Evolutionary conservation across 2,888 invertebrate species (phyloP).

Genomic region (Urechis unicinctus): DNA sequence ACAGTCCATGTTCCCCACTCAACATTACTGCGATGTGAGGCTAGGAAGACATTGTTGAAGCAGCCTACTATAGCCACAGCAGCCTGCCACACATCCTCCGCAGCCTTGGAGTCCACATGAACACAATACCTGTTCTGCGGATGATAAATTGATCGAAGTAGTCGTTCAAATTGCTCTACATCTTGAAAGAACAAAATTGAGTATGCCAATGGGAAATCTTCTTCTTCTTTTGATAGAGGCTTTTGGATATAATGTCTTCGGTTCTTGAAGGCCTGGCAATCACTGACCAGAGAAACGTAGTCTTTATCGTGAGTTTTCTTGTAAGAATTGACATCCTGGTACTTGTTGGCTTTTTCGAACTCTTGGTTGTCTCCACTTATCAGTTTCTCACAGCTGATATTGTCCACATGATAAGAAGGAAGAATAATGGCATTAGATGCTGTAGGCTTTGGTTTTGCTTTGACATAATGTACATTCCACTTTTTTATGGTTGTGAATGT

Average conservation of each 20-base stretch:
- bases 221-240: slow-evolving; percentile 12
- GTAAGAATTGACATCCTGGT: background rate
- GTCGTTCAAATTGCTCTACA: slow-evolving; percentile 13
- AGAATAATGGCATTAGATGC: too few species aligned
- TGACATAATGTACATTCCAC: too few species aligned
- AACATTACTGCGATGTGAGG: slow-evolving; percentile 1
- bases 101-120: slow-evolving; percentile 15
- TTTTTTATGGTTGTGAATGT: too few species aligned
- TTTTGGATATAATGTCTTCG: slow-evolving; percentile 2
- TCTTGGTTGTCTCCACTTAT: background rate
- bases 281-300: background rate
- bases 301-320: background rate
- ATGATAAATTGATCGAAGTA: slow-evolving; percentile 17
- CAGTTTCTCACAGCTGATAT: background rate
- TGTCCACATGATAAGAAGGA: too few species aligned
- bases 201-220: slow-evolving; percentile 16
- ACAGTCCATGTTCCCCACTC: slow-evolving; percentile 4
- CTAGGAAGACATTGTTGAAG: slow-evolving; percentile 12
- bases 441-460: too few species aligned
- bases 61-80: slow-evolving; percentile 9
- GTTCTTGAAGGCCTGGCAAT: slow-evolving; percentile 2
- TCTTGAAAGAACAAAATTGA: slow-evolving; percentile 17
- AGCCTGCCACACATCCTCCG: background rate
- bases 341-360: background rate
- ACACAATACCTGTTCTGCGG: slow-evolving; percentile 21